Base-by-base conservation (phyloP, 2,888 invertebrate genomes). In the Celastrina argiolus region DNA sequence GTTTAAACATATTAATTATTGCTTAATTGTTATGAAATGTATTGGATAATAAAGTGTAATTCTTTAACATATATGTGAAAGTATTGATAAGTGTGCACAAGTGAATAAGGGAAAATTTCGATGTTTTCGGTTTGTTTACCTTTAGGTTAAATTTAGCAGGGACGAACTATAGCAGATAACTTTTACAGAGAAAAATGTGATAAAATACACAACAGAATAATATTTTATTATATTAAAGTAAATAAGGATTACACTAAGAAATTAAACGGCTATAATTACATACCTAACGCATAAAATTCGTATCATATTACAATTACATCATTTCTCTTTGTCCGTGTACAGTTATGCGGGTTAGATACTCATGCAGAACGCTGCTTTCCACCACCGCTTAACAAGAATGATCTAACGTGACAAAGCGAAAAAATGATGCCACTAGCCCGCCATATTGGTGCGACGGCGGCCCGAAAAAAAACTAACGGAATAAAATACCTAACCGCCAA, bases 381-480 rank as follows among this genome's bases (percentile, higher is more conserved):
- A 87, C 83, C 79, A 78, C 70, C 83, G 75, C 84, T 87, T 87
- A 85, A 85, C 87, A 81, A 88, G 87, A 89, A 88, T 91, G 89
- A 91, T 91, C 91, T 90, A 91, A 91, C 89, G 90, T 90, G 91
- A 89, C 89, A 84, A 84, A 84, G 88, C 87, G 83, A 87, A 88
- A 88, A 88, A 90, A 88, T 85, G 82, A 88, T 89, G 88, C 90
- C 88, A 87, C 82, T 81, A 82, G 83, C 83, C 88, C 74, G 74
- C 74, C 75, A 84, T 87, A 84, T 88, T 85, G 83, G 84, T 84
- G 84, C 88, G 86, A 88, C 89, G 85, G 85, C 87, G 81, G 83
- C 85, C 84, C 86, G 87, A 84, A 89, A 91, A 89, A 89, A 91
- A 89, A 89, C 85, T 90, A 91, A 91, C 91, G 89, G 90, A 85